These are phyloP conservation scores for Saturnia japonica DNA, from an alignment of 2,888 invertebrate species.

Conservation along the genomic window DNA sequence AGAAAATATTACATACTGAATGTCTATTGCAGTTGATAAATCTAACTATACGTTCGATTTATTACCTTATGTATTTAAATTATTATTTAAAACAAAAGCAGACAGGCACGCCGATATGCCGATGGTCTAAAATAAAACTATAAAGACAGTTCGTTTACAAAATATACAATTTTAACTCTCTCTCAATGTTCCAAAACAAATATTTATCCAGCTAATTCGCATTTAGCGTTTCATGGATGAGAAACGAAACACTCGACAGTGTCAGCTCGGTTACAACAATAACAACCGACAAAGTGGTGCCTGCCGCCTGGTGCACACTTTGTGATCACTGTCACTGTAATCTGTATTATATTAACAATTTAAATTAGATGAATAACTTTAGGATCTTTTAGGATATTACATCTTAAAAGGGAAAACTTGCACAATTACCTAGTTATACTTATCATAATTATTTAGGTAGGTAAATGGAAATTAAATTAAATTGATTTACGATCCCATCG, in stretches of 20 bases:
- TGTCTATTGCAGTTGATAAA: too few relatives aligned
- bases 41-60: background rate
- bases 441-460: too few relatives aligned
- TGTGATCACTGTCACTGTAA: slow-evolving; percentile 37
- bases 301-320: slow-evolving; percentile 26
- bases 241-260: slow-evolving; percentile 76
- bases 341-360: slow-evolving; percentile 2
- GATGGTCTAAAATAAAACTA: slow-evolving; percentile 13
- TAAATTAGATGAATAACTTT: too few relatives aligned
- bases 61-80: background rate
- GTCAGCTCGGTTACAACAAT: slow-evolving; percentile 72
- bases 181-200: slow-evolving; percentile 69
- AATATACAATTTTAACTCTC: slow-evolving; percentile 63
- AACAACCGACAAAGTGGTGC: slow-evolving; percentile 62
- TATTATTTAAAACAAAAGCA: slow-evolving; percentile 1
- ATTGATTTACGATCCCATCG: too few relatives aligned
- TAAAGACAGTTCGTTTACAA: slow-evolving; percentile 36
- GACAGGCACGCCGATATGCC: background rate
- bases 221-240: slow-evolving; percentile 65
- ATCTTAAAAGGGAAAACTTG: too few relatives aligned
- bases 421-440: too few relatives aligned
- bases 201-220: slow-evolving; percentile 79
- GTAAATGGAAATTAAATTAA: too few relatives aligned
- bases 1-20: too few relatives aligned
- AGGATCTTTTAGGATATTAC: too few relatives aligned